These are phyloP conservation scores for Calephelis nemesis DNA, from an alignment of 1,140 invertebrate genomes.

Conservation along the genomic window DNA sequence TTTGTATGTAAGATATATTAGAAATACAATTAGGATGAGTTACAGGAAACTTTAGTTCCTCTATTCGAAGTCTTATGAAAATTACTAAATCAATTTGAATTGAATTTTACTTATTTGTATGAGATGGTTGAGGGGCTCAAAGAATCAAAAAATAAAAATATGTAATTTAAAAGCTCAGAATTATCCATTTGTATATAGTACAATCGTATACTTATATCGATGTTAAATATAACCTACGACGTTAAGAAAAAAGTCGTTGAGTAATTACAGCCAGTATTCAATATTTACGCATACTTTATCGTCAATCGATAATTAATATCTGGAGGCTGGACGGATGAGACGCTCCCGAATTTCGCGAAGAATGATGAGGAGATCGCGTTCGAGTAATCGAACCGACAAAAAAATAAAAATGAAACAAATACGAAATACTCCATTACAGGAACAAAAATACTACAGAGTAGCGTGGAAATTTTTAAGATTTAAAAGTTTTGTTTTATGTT, in stretches of 20 bases:
- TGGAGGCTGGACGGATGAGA: conserved; percentile 64
- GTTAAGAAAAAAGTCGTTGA: conserved; percentile 44
- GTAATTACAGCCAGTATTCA: conserved; percentile 47
- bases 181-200: not conserved
- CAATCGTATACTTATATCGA: not conserved
- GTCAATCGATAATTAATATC: conserved; percentile 78
- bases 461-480: not conserved
- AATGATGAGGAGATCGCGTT: conserved; percentile 74
- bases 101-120: too few relatives aligned
- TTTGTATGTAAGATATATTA: too few relatives aligned
- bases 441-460: conserved; percentile 48
- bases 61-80: too few relatives aligned
- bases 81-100: too few relatives aligned
- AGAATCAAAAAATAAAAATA: too few relatives aligned
- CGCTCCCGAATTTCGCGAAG: conserved; percentile 75
- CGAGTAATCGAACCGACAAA: conserved; percentile 76
- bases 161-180: too few relatives aligned
- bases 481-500: too few relatives aligned
- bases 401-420: conserved; percentile 78
- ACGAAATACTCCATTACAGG: conserved; percentile 77
- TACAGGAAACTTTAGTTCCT: too few relatives aligned
- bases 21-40: too few relatives aligned
- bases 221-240: conserved; percentile 19
- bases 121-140: too few relatives aligned
- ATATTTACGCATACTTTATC: conserved; percentile 75